phyloP scores from a whole-genome alignment of 2,113 vertebrate genomes.

The Bambusicola thoracicus region DNA sequence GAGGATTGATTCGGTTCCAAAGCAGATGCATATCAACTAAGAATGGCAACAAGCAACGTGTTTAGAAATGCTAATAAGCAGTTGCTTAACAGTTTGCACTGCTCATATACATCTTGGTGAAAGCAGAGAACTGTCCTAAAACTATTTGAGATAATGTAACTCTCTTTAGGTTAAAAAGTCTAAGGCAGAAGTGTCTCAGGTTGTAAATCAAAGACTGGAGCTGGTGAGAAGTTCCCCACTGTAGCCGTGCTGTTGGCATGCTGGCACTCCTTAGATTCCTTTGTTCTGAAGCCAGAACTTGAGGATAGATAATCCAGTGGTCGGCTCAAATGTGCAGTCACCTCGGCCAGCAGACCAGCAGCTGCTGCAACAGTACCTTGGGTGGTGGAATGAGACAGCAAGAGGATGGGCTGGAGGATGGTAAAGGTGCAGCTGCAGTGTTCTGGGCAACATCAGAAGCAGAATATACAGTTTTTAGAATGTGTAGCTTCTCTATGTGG shows the following conservation, averaged over 20 bases:
- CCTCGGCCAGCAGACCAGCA: not conserved
- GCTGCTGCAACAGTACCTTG: not conserved
- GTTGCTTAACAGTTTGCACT: not conserved
- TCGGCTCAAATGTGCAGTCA: not conserved
- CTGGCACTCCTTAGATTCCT: not conserved
- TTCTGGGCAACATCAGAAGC: not conserved
- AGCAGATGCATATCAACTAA: not conserved
- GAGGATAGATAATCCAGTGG: not conserved
- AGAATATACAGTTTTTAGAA: not conserved
- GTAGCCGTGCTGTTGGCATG: fast-evolving
- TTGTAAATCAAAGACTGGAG: not conserved
- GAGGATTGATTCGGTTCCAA: not conserved
- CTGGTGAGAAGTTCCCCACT: not conserved
- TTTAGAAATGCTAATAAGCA: not conserved
- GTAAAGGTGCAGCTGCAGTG: not conserved
- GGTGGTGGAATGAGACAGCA: not conserved
- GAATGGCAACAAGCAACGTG: not conserved
- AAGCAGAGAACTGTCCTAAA: not conserved
- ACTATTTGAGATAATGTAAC: not conserved
- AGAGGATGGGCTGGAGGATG: not conserved
- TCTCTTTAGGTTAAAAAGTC: not conserved
- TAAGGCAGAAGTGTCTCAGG: not conserved
- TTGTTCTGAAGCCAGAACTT: not conserved
- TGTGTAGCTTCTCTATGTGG: not conserved
- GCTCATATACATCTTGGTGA: not conserved